Base-by-base conservation (phyloP, 2,113 vertebrate species). In the Ceyx margarethae region DNA sequence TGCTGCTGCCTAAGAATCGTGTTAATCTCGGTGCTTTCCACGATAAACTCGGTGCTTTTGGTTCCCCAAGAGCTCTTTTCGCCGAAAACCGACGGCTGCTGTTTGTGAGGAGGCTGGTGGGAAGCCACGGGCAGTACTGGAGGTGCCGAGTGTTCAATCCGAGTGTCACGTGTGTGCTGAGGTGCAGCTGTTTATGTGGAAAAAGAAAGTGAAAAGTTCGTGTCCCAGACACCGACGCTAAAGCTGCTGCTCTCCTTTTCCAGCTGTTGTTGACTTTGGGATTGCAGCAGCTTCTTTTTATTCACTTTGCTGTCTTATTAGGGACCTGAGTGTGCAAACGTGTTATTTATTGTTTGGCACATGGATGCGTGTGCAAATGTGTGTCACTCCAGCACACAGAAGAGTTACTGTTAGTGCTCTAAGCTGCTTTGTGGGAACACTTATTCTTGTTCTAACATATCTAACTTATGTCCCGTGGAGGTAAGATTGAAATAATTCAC, bases 61-160 rank as follows among this genome's bases (percentile, higher is more conserved):
- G 0, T 43, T 35, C 15, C 22, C n/a, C 1, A 2, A 16, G 37
- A 25, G 65, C 53, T 58, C 19, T n/a, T 51, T 35, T 40, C 1
- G 0, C 26, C 6, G 4, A 3, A 1, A 19, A 11, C 10, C 11
- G 21, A 0, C 4, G 3, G 11, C 22, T 68, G 48, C 15, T 12
- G 1, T 11, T 62, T 23, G 4, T 5, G 13, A 60, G 35, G 15
- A 46, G 31, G 33, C 6, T 0, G 1, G 13, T 37, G 9, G 40
- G 66, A 72, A 84, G 50, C 57, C 8, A 3, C 26, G 12, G 2
- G 15, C 45, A 1, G 43, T 3, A 0, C 9, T 31, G 0, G 14
- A 22, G 40, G 0, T 12, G 46, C 9, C 6, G 12, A 64, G 2
- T 1, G 25, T 20, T 57, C 62, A 14, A 10, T 33, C 33, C 18